phyloP scores from a whole-genome alignment of 2,888 invertebrate genomes.

The Plutella xylostella region DNA sequence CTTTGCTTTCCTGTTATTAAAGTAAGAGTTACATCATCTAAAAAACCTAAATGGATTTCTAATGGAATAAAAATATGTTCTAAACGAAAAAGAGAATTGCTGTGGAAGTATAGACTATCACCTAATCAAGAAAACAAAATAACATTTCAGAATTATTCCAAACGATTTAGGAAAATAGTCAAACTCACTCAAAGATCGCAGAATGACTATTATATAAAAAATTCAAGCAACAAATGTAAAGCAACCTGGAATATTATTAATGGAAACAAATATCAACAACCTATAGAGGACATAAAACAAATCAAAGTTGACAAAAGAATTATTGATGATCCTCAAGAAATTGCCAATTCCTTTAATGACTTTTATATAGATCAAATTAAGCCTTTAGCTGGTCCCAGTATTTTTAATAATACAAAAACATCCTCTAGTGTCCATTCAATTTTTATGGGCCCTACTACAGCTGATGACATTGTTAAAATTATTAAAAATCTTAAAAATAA shows the following conservation, averaged over 20 bases:
- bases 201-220: conserved; percentile 7
- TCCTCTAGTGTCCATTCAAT: too few relatives aligned
- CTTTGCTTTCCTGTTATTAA: conserved; percentile 7
- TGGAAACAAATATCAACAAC: too few relatives aligned
- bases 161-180: conserved; percentile 2
- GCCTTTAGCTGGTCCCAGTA: too few relatives aligned
- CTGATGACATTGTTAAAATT: too few relatives aligned
- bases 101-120: conserved; percentile 5
- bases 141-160: background rate
- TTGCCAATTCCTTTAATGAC: too few relatives aligned
- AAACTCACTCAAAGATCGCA: conserved; percentile 8
- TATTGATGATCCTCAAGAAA: too few relatives aligned
- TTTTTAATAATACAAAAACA: too few relatives aligned
- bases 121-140: background rate
- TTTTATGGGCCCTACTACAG: too few relatives aligned
- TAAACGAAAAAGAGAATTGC: conserved; percentile 4
- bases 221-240: conserved; percentile 5
- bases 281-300: too few relatives aligned
- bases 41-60: conserved; percentile 5
- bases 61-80: conserved; percentile 7
- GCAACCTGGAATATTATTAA: conserved; percentile 10
- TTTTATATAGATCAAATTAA: too few relatives aligned
- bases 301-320: too few relatives aligned
- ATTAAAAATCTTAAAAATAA: too few relatives aligned
- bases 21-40: background rate